A percentile compares a stretch with the other conserved stretches of the same genome.
These are phyloP conservation scores for Aythya fuligula DNA, from an alignment of 2,797 vertebrate species.

Conservation along the genomic window DNA sequence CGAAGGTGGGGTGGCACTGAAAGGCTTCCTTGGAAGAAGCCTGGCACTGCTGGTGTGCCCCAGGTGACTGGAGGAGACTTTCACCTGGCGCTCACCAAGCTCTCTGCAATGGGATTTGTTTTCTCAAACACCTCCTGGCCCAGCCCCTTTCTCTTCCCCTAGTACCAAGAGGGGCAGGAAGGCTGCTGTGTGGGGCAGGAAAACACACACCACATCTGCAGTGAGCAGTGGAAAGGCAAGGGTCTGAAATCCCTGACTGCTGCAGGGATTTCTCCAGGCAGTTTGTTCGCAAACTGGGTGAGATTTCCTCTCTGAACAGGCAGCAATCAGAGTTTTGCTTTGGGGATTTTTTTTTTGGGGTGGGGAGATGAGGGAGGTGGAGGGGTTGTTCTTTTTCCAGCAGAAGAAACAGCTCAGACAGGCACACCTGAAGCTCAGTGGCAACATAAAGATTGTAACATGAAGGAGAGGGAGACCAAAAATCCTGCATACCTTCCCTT, in stretches of 20 bases:
- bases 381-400: background rate
- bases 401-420: background rate
- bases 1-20: background rate
- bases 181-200: accelerated
- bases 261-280: background rate
- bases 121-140: background rate
- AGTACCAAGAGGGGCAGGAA: background rate
- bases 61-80: background rate
- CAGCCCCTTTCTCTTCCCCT: background rate
- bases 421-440: background rate
- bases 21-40: background rate
- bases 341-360: accelerated
- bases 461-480: background rate
- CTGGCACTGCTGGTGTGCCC: background rate
- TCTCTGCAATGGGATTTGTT: background rate
- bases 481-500: constrained; percentile 38
- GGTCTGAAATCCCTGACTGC: background rate
- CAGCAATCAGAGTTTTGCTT: background rate
- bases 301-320: background rate
- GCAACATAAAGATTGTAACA: background rate
- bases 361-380: background rate
- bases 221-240: accelerated
- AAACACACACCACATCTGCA: accelerated
- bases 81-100: accelerated
- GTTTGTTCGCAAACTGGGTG: background rate